Evolutionary conservation across 2,888 invertebrate species (phyloP).

Genomic region (Eurytoma californica): DNA sequence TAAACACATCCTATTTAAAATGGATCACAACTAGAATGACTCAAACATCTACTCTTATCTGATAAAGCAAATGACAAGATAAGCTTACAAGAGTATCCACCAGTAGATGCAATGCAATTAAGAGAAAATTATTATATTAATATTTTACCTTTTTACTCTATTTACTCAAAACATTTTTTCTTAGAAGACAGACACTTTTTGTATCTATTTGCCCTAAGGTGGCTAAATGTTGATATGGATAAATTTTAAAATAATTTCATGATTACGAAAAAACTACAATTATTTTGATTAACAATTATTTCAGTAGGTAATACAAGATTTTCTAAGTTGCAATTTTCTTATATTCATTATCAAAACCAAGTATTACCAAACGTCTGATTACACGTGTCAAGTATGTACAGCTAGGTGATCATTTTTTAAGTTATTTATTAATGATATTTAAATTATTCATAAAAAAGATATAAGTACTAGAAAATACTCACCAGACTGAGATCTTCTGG

Average conservation of each 20-base stretch:
- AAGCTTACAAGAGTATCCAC: constrained; percentile 55
- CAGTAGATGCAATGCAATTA: constrained; percentile 46
- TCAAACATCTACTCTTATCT: constrained; percentile 49
- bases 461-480: constrained; percentile 58
- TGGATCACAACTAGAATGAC: constrained; percentile 40
- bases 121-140: constrained; percentile 50
- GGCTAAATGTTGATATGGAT: neutral
- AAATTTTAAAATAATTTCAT: neutral
- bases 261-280: neutral
- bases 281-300: too few species aligned
- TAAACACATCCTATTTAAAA: constrained; percentile 34
- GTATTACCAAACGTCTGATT: too few species aligned
- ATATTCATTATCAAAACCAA: too few species aligned
- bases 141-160: constrained; percentile 20
- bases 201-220: neutral
- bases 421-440: neutral
- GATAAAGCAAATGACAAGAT: constrained; percentile 51
- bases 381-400: too few species aligned
- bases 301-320: too few species aligned
- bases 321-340: too few species aligned
- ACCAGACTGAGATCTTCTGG: constrained; percentile 91
- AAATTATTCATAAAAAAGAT: neutral
- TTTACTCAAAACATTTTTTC: constrained; percentile 19
- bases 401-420: neutral
- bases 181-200: neutral